Evolutionary conservation across 2,113 vertebrate genomes (phyloP).

Genomic region (Macrotus californicus): DNA sequence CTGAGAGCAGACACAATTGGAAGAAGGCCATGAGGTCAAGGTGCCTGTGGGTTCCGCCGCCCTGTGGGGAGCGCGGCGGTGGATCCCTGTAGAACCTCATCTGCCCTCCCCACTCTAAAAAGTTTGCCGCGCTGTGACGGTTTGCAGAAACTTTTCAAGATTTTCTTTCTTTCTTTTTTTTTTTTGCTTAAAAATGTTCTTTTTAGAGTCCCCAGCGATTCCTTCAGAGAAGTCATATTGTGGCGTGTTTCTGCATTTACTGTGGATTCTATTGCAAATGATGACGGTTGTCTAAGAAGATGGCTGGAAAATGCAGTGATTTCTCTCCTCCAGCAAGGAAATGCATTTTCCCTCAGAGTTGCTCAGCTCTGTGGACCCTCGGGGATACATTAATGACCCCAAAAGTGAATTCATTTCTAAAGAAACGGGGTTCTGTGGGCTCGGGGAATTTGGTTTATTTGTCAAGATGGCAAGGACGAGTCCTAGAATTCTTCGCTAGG

Average conservation of each 20-base stretch:
- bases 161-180: neutral
- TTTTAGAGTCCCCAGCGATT: conserved; percentile 49
- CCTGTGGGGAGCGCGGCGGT: neutral
- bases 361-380: neutral
- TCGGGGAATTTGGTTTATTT: conserved; percentile 42
- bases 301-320: neutral
- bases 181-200: conserved; percentile 39
- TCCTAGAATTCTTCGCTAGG: neutral
- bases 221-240: conserved; percentile 11
- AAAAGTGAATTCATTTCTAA: conserved; percentile 35
- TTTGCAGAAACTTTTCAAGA: conserved; percentile 33
- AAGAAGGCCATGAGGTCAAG: neutral
- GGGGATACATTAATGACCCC: conserved; percentile 50
- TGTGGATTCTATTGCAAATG: conserved; percentile 37
- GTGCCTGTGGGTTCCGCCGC: neutral
- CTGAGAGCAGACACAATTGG: neutral
- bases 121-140: conserved; percentile 27
- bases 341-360: conserved; percentile 2
- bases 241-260: conserved; percentile 4
- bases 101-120: neutral
- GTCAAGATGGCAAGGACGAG: neutral
- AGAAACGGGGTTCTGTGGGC: conserved; percentile 20
- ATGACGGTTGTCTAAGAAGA: neutral
- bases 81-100: neutral
- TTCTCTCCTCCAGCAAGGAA: neutral